Base-by-base conservation (phyloP, 1,140 invertebrate species). In the Achroia grisella region DNA sequence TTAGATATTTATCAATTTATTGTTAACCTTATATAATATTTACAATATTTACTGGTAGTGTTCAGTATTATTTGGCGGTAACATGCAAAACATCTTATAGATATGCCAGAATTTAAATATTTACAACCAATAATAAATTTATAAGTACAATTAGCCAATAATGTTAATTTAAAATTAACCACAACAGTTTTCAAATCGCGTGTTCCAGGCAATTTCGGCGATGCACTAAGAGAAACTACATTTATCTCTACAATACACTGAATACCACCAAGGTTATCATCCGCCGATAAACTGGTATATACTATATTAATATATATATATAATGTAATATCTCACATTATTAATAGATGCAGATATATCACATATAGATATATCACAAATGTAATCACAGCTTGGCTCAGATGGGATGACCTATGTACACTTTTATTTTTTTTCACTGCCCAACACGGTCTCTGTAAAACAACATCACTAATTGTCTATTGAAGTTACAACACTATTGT, bases 121-220 rank as follows among this genome's bases (percentile, higher is more conserved):
- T 17, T 17, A 37, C 35, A 17, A 8, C 35, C 13, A 37, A 17
- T 37, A 10, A 2, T 10, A 37, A 35, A 56, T 62, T 63, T 53
- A 31, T 68, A 68, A 68, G 64, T 68, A 68, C 64, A 51, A 56
- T 43, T 33, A 63, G 60, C 64, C 64, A 68, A 68, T 68, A 44
- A 63, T 48, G 14, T 28, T 34, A 48, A 48, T 48, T 40, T 47
- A 12, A 4, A 17, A 10, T 29, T 30, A 40, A 47, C 39, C 34
- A 44, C 35, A 13, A 37, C 35, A 43, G 17, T 47, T 49, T 52
- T 51, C 42, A 43, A 33, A 78, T 84, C 80, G 80, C 80, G 77
- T 84, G 80, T 84, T 81, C 80, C 75, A 84, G 56, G 62, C 69
- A 74, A 48, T 66, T 76, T 62, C 62, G 63, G 62, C 51, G 50